Evolutionary conservation across 2,797 vertebrate species (phyloP).

Genomic region (Lemur catta): DNA sequence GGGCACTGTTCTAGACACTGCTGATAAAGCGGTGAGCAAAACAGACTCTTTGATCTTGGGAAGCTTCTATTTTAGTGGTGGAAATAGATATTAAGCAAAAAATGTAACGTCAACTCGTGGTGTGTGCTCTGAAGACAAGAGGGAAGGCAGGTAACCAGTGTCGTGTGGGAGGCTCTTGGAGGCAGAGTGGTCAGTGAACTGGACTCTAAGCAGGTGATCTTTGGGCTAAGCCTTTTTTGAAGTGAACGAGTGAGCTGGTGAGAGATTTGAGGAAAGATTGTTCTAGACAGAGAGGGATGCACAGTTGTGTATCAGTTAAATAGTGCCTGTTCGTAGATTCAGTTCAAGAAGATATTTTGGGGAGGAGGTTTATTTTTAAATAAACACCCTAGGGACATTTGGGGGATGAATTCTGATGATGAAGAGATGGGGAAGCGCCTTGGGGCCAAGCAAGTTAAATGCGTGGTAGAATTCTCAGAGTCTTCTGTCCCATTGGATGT

Average conservation of each 20-base stretch:
- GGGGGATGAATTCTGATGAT: neutral
- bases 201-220: neutral
- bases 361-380: neutral
- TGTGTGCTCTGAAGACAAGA: neutral
- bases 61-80: neutral
- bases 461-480: neutral
- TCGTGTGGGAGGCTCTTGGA: no score
- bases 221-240: neutral
- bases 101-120: neutral
- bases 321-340: neutral
- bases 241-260: neutral
- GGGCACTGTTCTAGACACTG: neutral
- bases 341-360: neutral
- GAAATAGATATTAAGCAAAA: neutral
- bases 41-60: neutral
- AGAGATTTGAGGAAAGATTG: neutral
- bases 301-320: neutral
- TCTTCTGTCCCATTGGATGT: neutral
- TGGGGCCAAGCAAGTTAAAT: no score
- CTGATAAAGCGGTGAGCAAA: neutral
- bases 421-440: neutral
- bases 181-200: fast-evolving
- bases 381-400: neutral
- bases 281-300: neutral
- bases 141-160: neutral